Evolutionary conservation across 1,140 invertebrate genomes (phyloP).

Genomic region (Drosophila auraria): DNA sequence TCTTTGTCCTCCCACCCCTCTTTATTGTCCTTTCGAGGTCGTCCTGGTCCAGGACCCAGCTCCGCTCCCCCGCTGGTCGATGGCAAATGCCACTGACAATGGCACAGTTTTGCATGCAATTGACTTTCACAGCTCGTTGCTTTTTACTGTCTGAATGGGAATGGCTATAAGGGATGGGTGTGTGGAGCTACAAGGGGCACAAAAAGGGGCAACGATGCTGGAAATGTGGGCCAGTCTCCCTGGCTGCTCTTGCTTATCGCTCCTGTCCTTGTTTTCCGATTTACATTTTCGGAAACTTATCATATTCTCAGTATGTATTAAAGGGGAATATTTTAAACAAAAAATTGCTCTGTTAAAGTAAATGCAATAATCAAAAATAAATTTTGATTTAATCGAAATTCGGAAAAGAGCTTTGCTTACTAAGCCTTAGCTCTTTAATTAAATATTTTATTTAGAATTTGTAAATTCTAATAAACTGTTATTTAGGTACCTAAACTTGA

Average conservation of each 20-base stretch:
- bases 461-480: too few relatives aligned
- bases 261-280: slow-evolving; percentile 30
- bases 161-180: slow-evolving; percentile 18
- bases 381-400: too few relatives aligned
- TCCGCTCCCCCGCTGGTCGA: slow-evolving; percentile 30
- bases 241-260: slow-evolving; percentile 24
- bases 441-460: too few relatives aligned
- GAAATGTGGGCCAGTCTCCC: slow-evolving; percentile 17
- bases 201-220: background rate
- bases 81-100: slow-evolving; percentile 67
- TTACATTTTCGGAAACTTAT: slow-evolving; percentile 34
- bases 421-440: too few relatives aligned
- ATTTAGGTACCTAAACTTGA: too few relatives aligned
- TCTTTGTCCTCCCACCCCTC: slow-evolving; percentile 56
- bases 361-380: background rate
- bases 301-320: slow-evolving; percentile 22
- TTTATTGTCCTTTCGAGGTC: slow-evolving; percentile 67
- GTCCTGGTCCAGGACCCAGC: slow-evolving; percentile 37
- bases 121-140: slow-evolving; percentile 83
- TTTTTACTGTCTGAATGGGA: slow-evolving; percentile 74
- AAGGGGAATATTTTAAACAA: background rate
- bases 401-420: too few relatives aligned
- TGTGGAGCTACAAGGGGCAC: slow-evolving; percentile 1
- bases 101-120: slow-evolving; percentile 83
- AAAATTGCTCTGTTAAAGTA: background rate